Evolutionary conservation across 2,113 vertebrate species (phyloP), one percentile per base, ranked within the genome.

Genomic region (Barbus barbus): DNA sequence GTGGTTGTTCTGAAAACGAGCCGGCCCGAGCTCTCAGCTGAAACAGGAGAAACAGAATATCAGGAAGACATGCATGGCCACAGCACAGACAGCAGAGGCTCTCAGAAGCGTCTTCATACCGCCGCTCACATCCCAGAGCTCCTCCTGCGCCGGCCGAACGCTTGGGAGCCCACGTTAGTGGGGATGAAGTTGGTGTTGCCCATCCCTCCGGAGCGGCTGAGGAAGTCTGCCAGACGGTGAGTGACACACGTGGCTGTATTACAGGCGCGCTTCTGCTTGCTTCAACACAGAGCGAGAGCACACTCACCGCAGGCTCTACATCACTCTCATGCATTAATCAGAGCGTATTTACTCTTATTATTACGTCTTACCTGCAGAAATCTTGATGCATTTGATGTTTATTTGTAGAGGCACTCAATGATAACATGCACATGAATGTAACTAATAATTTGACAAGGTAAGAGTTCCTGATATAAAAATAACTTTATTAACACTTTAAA

Each of bases 191-290:
- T 95, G 90, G 90, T 95, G 93, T 95, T 97, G 88, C 94, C 93
- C 89, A 98, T 94, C 3, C 96, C 97, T 44, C 97, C 96, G 14
- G 97, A 96, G 85, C 97, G 94, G 93, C 96, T 98, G 75, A 99
- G 96, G 89, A 97, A 95, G 92, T 96, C 96, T 0, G 96, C 97
- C 93, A 99, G 92, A 71, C 97, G 96, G 53, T 99, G 97, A 83
- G 97, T 99, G 81, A 96, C 97, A 0, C 98, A 99, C 69, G 98
- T 99, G 1, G 97, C 96, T n/a, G 96, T 98, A 91, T 97, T 98
- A 91, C 97, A 98, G 31, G 95, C 94, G 79, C 97, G 94, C 92
- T 98, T 98, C 93, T 98, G 96, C 0, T 96, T 99, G 95, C 91
- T 58, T 96, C 69, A 48, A 67, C 81, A 80, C 69, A 71, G 9